Evolutionary conservation across 1,140 invertebrate genomes (phyloP).

Genomic region (Hycleus cichorii): DNA sequence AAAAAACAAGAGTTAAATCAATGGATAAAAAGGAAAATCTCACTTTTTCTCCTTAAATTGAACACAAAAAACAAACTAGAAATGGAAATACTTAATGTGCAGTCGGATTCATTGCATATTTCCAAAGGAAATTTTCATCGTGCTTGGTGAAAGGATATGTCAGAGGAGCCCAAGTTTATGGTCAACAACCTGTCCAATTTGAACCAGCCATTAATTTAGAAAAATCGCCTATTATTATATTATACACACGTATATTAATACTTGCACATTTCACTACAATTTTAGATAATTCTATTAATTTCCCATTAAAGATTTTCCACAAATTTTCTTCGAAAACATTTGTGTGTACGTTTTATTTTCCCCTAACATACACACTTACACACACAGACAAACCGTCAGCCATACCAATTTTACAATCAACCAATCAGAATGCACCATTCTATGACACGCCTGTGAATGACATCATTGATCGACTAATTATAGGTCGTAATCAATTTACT

Average conservation of each 20-base stretch:
- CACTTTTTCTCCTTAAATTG: no score
- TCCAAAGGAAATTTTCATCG: slow-evolving; percentile 23
- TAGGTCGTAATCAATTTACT: no score
- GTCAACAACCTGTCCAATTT: slow-evolving; percentile 32
- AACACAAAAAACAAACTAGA: no score
- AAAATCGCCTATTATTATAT: no score
- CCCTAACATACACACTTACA: not conserved
- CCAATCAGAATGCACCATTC: slow-evolving; percentile 19
- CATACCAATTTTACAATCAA: slow-evolving; percentile 39
- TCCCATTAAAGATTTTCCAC: not conserved
- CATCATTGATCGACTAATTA: slow-evolving; percentile 1
- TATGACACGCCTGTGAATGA: slow-evolving; percentile 33
- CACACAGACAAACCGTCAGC: slow-evolving; percentile 27
- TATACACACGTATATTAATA: no score
- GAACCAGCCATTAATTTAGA: no score
- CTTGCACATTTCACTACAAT: no score
- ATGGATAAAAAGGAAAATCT: no score
- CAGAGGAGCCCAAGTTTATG: slow-evolving; percentile 32
- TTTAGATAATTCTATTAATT: no score
- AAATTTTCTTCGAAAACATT: not conserved
- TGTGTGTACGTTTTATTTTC: not conserved
- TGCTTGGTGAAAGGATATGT: slow-evolving; percentile 36
- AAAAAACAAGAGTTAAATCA: no score
- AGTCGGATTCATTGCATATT: slow-evolving; percentile 17
- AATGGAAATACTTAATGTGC: no score